A percentile compares a stretch with the other conserved stretches of the same genome.
phyloP scores from a whole-genome alignment of 2,888 invertebrate species.

The Ophion ventricosus region DNA sequence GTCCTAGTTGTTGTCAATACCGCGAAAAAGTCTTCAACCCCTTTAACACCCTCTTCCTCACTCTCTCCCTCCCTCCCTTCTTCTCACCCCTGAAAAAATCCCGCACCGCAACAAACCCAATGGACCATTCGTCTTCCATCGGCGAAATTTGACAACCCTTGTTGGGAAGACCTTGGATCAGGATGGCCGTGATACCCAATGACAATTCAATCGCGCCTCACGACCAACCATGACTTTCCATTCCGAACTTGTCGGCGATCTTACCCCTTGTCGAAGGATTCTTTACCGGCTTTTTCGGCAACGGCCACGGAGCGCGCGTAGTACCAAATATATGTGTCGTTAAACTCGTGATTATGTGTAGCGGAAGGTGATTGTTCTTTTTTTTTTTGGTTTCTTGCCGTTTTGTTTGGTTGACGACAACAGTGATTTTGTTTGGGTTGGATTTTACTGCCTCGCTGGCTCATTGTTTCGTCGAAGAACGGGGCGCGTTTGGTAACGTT shows the following conservation, averaged over 20 bases:
- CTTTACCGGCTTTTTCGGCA: background rate
- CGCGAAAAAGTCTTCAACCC: too few relatives aligned
- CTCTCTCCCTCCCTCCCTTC: background rate
- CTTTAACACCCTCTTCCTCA: background rate
- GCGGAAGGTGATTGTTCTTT: conserved; percentile 45
- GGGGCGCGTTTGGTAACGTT: conserved; percentile 29
- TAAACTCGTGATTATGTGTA: conserved; percentile 55
- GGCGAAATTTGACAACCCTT: background rate
- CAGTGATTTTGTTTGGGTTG: conserved; percentile 41
- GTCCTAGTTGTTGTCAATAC: too few relatives aligned
- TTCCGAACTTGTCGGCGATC: background rate
- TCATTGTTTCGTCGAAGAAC: conserved; percentile 18
- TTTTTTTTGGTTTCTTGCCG: background rate
- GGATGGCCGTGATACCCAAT: background rate
- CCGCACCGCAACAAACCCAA: background rate
- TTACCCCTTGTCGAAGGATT: background rate
- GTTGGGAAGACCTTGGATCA: background rate
- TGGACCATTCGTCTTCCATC: background rate
- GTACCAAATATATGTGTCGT: background rate
- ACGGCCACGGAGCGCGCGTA: too few relatives aligned
- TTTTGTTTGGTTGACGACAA: conserved; percentile 22
- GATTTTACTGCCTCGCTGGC: background rate
- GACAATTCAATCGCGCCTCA: background rate
- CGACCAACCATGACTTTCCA: background rate
- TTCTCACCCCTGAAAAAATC: background rate